These are phyloP conservation scores for Trachelipus rathkii DNA, from an alignment of 1,140 invertebrate genomes.

Conservation along the genomic window DNA sequence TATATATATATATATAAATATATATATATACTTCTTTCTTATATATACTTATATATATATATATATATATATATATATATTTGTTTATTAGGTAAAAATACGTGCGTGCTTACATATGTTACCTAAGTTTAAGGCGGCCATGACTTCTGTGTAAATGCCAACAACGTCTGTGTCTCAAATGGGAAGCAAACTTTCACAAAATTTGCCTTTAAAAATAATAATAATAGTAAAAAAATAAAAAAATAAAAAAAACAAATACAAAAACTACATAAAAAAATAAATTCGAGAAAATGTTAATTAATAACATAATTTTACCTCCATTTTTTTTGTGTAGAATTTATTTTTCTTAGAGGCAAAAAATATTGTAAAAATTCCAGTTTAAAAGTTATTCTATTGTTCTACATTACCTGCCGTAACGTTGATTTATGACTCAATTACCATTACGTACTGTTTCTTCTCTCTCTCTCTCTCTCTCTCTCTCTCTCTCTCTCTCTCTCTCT, in stretches of 20 bases:
- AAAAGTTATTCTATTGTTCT: background rate
- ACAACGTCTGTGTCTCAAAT: background rate
- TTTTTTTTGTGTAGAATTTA: background rate
- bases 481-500: too few relatives aligned
- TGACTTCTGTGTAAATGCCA: constrained; percentile 2
- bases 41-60: background rate
- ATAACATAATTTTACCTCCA: background rate
- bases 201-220: background rate
- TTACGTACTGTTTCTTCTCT: too few relatives aligned
- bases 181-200: constrained; percentile 9
- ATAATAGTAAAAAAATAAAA: too few relatives aligned
- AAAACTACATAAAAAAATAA: background rate
- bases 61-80: background rate
- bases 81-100: background rate
- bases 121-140: background rate
- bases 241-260: too few relatives aligned
- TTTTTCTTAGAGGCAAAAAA: too few relatives aligned
- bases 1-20: too few relatives aligned
- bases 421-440: background rate
- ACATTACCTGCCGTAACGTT: background rate
- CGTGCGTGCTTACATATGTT: too few relatives aligned
- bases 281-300: background rate
- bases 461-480: too few relatives aligned
- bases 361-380: background rate
- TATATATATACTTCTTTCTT: background rate